A percentile compares a stretch with the other conserved stretches of the same genome.
These are phyloP conservation scores for Peromyscus maniculatus DNA, from an alignment of 2,113 vertebrate species.

Conservation along the genomic window DNA sequence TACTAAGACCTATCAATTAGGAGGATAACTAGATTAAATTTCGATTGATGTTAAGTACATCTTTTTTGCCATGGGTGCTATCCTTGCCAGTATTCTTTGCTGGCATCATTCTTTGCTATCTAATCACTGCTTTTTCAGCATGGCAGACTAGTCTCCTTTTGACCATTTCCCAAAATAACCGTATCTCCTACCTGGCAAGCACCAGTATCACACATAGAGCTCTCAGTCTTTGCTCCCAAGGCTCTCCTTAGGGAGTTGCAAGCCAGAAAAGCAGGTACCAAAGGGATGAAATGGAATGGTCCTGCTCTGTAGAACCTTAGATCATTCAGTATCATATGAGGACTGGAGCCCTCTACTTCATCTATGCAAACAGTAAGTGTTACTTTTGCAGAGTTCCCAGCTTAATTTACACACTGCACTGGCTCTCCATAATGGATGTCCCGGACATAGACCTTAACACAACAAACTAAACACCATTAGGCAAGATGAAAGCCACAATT, in stretches of 20 bases:
- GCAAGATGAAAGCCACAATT: constrained; percentile 38
- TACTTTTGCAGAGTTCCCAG: neutral
- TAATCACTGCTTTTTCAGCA: neutral
- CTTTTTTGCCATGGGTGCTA: neutral
- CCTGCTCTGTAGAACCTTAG: neutral
- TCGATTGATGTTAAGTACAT: neutral
- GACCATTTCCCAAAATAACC: neutral
- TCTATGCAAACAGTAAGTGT: neutral
- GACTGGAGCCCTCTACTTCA: neutral
- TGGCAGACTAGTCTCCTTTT: neutral
- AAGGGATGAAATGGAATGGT: neutral
- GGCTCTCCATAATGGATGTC: neutral
- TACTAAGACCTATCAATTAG: constrained; percentile 31
- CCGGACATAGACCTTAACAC: neutral
- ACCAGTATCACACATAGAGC: neutral
- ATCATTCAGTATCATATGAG: neutral
- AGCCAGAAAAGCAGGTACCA: neutral
- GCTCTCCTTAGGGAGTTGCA: neutral
- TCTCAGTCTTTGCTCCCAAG: neutral
- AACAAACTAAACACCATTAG: constrained; percentile 44
- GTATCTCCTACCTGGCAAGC: neutral
- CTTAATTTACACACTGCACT: neutral
- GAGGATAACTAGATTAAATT: constrained; percentile 30
- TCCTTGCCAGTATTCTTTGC: neutral
- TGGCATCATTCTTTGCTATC: neutral